These are phyloP conservation scores for Corvus moneduloides DNA, from an alignment of 2,113 vertebrate species.

Conservation along the genomic window DNA sequence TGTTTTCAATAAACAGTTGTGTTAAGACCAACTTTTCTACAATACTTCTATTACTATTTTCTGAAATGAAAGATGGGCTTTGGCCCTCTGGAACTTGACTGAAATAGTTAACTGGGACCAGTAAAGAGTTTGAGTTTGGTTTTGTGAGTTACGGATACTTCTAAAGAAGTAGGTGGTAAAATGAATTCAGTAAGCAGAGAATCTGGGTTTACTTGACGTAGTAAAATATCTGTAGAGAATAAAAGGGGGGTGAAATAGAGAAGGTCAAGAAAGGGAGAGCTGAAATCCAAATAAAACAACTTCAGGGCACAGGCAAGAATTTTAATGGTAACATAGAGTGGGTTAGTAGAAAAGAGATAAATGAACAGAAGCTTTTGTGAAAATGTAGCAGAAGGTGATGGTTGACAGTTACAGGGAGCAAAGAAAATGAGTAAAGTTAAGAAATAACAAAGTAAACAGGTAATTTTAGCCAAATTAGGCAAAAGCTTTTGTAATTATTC, in stretches of 20 bases:
- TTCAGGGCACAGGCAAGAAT: background rate
- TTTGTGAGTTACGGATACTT: background rate
- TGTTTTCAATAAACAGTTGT: conserved; percentile 22
- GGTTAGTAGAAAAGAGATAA: background rate
- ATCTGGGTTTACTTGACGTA: background rate
- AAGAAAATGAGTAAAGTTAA: background rate
- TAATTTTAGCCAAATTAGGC: background rate
- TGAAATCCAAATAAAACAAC: background rate
- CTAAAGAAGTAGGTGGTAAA: background rate
- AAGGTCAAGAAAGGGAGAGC: background rate
- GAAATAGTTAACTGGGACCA: background rate
- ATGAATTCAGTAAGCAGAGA: background rate
- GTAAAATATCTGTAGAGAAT: background rate
- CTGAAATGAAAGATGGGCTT: background rate
- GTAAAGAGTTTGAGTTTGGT: background rate
- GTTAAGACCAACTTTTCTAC: background rate
- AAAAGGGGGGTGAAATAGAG: background rate
- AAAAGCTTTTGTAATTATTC: background rate
- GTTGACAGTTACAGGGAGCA: background rate
- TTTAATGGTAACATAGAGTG: background rate
- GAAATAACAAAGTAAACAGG: background rate
- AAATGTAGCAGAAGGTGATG: background rate
- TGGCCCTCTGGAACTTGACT: background rate
- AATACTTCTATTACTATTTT: background rate
- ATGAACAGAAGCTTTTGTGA: background rate